A percentile compares a stretch with the other conserved stretches of the same genome.
Evolutionary conservation across 2,797 vertebrate species (phyloP).

Genomic region (Yasuhikotakia modesta): DNA sequence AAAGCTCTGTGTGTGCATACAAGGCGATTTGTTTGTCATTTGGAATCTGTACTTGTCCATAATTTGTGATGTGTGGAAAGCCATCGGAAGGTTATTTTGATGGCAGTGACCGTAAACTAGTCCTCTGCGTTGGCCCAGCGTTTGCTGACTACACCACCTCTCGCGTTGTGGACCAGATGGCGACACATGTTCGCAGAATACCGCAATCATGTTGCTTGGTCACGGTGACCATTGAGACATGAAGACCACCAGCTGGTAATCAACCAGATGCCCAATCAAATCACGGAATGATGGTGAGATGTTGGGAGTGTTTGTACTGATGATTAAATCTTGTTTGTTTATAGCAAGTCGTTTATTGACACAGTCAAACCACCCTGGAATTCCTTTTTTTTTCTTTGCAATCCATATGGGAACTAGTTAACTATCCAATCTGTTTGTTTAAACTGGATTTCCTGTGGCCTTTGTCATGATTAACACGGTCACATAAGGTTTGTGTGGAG

Average conservation of each 20-base stretch:
- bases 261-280: slow-evolving; percentile 58
- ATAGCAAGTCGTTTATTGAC: slow-evolving; percentile 12
- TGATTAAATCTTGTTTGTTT: slow-evolving; percentile 28
- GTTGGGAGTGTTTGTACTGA: slow-evolving; percentile 33
- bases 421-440: slow-evolving; percentile 37
- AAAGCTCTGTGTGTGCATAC: too few species aligned
- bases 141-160: slow-evolving; percentile 52
- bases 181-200: slow-evolving; percentile 60
- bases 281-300: slow-evolving; percentile 50
- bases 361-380: neutral
- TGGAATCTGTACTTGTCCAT: neutral
- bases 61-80: slow-evolving; percentile 16
- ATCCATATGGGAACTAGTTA: neutral
- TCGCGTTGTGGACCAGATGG: slow-evolving; percentile 56
- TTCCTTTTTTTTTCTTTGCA: neutral
- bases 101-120: slow-evolving; percentile 36
- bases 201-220: slow-evolving; percentile 58
- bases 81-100: slow-evolving; percentile 38
- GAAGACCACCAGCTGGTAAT: slow-evolving; percentile 60
- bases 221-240: slow-evolving; percentile 54
- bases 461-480: slow-evolving; percentile 46
- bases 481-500: slow-evolving; percentile 32
- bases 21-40: neutral
- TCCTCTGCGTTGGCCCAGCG: slow-evolving; percentile 47
- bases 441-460: slow-evolving; percentile 38